Evolutionary conservation across 2,797 vertebrate genomes (phyloP).

Genomic region (Varecia variegata): DNA sequence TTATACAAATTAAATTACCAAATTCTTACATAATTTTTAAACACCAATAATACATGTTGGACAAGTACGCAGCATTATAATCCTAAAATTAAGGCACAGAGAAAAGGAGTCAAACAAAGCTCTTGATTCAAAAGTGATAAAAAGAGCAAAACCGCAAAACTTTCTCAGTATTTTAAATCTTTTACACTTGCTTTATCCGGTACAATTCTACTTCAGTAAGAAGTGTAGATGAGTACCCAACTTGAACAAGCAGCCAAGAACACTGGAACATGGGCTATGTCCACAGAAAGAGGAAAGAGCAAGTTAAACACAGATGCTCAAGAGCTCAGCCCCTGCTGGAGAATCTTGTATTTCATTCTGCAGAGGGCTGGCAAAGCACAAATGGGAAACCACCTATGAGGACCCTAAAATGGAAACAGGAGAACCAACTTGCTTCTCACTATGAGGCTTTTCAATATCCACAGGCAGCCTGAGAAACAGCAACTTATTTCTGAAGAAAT

Average conservation of each 20-base stretch:
- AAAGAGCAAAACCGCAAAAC: neutral
- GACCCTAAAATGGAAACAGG: neutral
- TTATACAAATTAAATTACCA: neutral
- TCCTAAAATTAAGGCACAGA: neutral
- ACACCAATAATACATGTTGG: neutral
- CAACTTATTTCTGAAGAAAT: neutral
- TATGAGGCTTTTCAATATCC: neutral
- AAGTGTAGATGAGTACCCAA: neutral
- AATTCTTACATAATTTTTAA: neutral
- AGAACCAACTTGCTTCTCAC: neutral
- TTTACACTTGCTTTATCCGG: neutral
- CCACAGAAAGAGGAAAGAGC: neutral
- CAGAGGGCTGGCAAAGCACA: neutral
- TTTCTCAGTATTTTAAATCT: neutral
- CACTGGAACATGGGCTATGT: rapidly evolving
- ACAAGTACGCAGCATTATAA: neutral
- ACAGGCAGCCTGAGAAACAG: neutral
- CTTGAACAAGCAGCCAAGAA: neutral
- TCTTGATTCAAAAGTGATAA: neutral
- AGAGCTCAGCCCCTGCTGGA: neutral
- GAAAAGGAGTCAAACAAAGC: neutral
- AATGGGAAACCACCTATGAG: rapidly evolving
- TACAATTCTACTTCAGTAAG: neutral
- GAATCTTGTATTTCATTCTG: neutral
- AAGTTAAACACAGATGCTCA: neutral